phyloP scores from a whole-genome alignment of 1,140 invertebrate genomes.

The Cylas formicarius region DNA sequence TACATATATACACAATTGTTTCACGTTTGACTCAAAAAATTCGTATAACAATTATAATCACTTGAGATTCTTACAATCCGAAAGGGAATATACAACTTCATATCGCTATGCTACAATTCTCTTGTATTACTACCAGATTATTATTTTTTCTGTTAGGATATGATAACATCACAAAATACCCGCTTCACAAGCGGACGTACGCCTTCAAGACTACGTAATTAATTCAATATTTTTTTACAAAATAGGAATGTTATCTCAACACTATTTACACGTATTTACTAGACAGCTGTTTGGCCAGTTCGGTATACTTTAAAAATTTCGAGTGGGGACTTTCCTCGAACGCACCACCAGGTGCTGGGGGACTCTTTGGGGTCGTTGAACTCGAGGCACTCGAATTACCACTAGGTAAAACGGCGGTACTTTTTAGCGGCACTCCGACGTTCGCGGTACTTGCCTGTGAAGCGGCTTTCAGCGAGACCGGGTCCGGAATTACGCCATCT shows the following conservation, averaged over 20 bases:
- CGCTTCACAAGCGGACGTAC: conserved; percentile 28
- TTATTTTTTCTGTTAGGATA: conserved; percentile 35
- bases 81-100: conserved; percentile 31
- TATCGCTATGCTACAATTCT: conserved; percentile 32
- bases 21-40: conserved; percentile 39
- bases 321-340: conserved; percentile 91
- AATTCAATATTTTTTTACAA: conserved; percentile 24
- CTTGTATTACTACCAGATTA: conserved; percentile 38
- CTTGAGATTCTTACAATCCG: conserved; percentile 34
- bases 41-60: conserved; percentile 43
- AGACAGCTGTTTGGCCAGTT: conserved; percentile 91
- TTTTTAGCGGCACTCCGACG: conserved; percentile 28
- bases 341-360: conserved; percentile 43
- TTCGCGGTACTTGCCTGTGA: conserved; percentile 41
- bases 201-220: conserved; percentile 31
- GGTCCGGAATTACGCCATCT: conserved; percentile 74
- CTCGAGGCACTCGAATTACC: conserved; percentile 13
- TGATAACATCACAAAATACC: conserved; percentile 44
- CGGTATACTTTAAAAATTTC: conserved; percentile 94
- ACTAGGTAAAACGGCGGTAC: conserved; percentile 20
- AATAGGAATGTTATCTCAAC: conserved; percentile 36
- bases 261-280: conserved; percentile 82
- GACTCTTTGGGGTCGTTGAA: conserved; percentile 26
- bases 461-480: conserved; percentile 53
- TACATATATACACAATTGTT: conserved; percentile 31